Evolutionary conservation across 2,797 vertebrate genomes (phyloP).

Genomic region (Gastrophryne carolinensis): DNA sequence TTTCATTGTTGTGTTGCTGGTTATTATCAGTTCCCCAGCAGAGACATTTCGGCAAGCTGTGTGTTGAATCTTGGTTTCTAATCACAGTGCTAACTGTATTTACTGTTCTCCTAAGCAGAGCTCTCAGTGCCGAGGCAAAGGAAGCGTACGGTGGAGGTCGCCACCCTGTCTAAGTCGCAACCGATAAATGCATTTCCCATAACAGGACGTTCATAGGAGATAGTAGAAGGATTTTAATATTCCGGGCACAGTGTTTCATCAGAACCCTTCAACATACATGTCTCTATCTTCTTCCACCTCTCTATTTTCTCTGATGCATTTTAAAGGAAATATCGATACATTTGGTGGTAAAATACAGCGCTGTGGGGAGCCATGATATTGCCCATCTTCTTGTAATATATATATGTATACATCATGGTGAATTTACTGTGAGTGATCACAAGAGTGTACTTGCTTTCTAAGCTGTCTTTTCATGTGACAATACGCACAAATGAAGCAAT

Average conservation of each 20-base stretch:
- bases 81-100: constrained; percentile 72
- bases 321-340: constrained; percentile 30
- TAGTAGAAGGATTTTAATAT: constrained; percentile 25
- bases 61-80: constrained; percentile 70
- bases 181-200: constrained; percentile 63
- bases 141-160: constrained; percentile 64
- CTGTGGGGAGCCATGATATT: constrained; percentile 22
- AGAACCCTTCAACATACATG: background rate
- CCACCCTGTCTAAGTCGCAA: constrained; percentile 71
- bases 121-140: constrained; percentile 65
- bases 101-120: constrained; percentile 60
- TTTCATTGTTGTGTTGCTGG: constrained; percentile 16
- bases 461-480: constrained; percentile 38
- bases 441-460: constrained; percentile 39
- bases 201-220: background rate
- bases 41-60: constrained; percentile 64
- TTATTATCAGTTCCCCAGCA: constrained; percentile 32
- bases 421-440: constrained; percentile 48
- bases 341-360: constrained; percentile 30
- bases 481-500: constrained; percentile 43
- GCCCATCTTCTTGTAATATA: constrained; percentile 35
- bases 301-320: constrained; percentile 4
- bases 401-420: constrained; percentile 46
- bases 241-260: background rate
- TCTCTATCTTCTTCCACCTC: constrained; percentile 9